phyloP scores from a whole-genome alignment of 2,113 vertebrate genomes.

The Arothron firmamentum region DNA sequence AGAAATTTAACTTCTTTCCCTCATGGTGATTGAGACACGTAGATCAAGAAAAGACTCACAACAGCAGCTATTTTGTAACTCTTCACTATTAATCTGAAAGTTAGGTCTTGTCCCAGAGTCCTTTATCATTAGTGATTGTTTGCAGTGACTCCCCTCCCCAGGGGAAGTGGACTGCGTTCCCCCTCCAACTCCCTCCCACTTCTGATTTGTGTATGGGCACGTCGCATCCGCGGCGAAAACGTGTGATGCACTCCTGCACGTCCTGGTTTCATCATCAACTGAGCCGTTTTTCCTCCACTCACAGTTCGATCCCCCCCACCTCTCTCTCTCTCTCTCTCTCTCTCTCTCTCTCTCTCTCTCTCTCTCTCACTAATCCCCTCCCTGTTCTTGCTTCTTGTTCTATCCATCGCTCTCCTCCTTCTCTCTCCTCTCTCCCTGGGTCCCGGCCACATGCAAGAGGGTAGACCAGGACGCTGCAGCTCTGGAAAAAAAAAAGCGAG shows the following conservation, averaged over 20 bases:
- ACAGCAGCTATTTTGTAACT: constrained; percentile 10
- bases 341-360: constrained; percentile 35
- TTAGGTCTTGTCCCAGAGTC: constrained; percentile 32
- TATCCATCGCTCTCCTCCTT: constrained; percentile 56
- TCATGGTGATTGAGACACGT: constrained; percentile 2
- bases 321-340: constrained; percentile 56
- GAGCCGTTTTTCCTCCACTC: constrained; percentile 72
- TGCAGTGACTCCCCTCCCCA: constrained; percentile 38
- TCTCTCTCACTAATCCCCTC: constrained; percentile 57
- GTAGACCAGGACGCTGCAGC: constrained; percentile 73
- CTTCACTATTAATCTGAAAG: constrained; percentile 15
- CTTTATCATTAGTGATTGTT: constrained; percentile 39
- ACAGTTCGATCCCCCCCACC: constrained; percentile 51
- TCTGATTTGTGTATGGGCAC: constrained; percentile 40
- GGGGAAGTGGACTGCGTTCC: constrained; percentile 21
- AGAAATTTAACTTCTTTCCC: neutral
- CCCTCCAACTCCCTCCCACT: constrained; percentile 12
- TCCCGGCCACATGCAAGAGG: constrained; percentile 79
- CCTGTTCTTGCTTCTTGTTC: constrained; percentile 27
- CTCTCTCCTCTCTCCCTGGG: constrained; percentile 75
- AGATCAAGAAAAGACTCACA: neutral
- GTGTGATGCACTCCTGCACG: constrained; percentile 68
- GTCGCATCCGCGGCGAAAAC: constrained; percentile 56
- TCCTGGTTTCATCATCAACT: constrained; percentile 80
- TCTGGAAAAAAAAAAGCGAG: constrained; percentile 46